Evolutionary conservation across 2,888 invertebrate species (phyloP).

Genomic region (Lasioglossum calceatum): DNA sequence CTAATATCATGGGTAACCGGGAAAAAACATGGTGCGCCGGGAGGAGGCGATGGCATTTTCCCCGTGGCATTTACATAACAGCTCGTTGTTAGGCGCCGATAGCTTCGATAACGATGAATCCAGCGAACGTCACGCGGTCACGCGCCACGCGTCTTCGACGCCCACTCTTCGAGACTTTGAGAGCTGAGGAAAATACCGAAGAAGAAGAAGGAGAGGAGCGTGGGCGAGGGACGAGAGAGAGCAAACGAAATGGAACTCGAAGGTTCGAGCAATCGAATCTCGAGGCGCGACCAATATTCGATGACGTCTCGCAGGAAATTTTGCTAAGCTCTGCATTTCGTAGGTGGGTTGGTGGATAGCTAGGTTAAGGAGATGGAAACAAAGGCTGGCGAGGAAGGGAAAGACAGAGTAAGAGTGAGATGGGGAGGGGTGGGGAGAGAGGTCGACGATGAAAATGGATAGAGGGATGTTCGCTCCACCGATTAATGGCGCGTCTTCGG

Average conservation of each 20-base stretch:
- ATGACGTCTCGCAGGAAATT: slow-evolving; percentile 1
- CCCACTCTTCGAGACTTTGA: not conserved
- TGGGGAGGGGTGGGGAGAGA: not conserved
- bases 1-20: not conserved
- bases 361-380: slow-evolving; percentile 35
- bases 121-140: not conserved
- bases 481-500: slow-evolving; percentile 15
- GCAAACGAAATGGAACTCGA: slow-evolving; percentile 8
- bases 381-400: not conserved
- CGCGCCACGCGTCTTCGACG: not conserved
- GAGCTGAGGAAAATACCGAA: not conserved
- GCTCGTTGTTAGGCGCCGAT: not conserved
- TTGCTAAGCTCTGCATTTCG: slow-evolving; percentile 29
- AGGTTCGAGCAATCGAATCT: slow-evolving; percentile 5
- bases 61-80: slow-evolving; percentile 17
- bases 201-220: not conserved
- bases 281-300: not conserved
- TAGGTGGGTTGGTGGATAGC: slow-evolving; percentile 11
- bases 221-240: not conserved
- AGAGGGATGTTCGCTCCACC: slow-evolving; percentile 23
- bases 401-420: not conserved
- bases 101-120: slow-evolving; percentile 8
- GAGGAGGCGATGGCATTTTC: not conserved
- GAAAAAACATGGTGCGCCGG: not conserved
- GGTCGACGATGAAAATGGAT: slow-evolving; percentile 39